Evolutionary conservation across 2,888 invertebrate species (phyloP), one percentile per base, ranked within the genome.

Genomic region (Muscina levida): DNA sequence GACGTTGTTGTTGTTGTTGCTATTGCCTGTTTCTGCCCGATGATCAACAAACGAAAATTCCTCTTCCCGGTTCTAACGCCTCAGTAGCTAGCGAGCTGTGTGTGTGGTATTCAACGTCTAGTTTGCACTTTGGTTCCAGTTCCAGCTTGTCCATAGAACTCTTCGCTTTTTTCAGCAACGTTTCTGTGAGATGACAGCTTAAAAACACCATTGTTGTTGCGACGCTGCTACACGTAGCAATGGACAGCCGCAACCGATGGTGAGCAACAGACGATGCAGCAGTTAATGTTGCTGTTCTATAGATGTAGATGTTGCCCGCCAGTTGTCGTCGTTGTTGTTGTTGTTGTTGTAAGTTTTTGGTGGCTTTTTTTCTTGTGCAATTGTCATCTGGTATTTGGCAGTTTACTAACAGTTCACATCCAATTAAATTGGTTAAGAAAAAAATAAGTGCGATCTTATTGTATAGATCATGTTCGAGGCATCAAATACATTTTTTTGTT

Each of bases 381-480:
- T 81, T 81, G 81, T 81, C 81, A 81, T 81, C 77, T 74, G 81
- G 81, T 81, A 81, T 81, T 81, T 81, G 81, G 81, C 81, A 81
- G 81, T 81, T 81, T 77, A 81, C 81, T 74, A 81, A 77, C 77
- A 81, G 81, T 81, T 81, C 81, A 81, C 81, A 81, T 81, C 81
- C 81, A 81, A 81, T 81, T 81, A 81, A 81, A 81, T 81, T 81
- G 81, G 77, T 44, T 81, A 72, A 51, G 71, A 67, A 51, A 80
- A n/a, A 75, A 83, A 82, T 77, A 80, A 78, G 82, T 82, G 83
- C 80, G 82, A 82, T 83, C 82, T 82, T 82, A 79, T 75, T 82
- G 79, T 81, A 79, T 73, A 79, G 82, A 83, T 83, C 83, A 83
- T 82, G 83, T 82, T 82, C 74, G 73, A 77, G 77, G 74, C 81